Conservation (phyloP, 2,888 invertebrate genomes). For the Microctonus aethiopoides region DNA sequence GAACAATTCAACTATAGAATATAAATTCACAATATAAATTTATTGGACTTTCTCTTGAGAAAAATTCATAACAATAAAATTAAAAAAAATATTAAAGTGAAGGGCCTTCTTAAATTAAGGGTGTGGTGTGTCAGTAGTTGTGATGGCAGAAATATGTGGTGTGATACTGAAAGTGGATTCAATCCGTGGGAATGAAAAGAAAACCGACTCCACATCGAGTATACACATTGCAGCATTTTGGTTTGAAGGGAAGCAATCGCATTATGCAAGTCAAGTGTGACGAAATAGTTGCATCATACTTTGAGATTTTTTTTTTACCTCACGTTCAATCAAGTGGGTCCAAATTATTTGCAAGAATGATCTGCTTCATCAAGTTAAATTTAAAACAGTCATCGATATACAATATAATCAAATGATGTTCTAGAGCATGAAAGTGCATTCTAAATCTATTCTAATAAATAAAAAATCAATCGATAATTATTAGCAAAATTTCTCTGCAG, state of each 20-base stretch:
- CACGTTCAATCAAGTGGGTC: background rate
- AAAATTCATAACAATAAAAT: background rate
- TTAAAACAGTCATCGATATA: conserved; percentile 2
- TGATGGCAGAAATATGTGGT: background rate
- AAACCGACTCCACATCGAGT: conserved; percentile 25
- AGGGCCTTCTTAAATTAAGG: conserved; percentile 9
- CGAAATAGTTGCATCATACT: conserved; percentile 32
- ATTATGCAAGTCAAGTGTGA: conserved; percentile 34
- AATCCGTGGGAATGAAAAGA: conserved; percentile 28
- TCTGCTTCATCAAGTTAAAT: conserved; percentile 31
- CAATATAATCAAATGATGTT: conserved; percentile 26
- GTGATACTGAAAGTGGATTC: background rate
- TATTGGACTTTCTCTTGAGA: background rate
- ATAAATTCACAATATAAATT: background rate
- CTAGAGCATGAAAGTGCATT: conserved; percentile 18
- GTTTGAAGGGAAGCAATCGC: conserved; percentile 25
- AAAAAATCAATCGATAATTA: too few species aligned
- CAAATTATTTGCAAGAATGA: conserved; percentile 23
- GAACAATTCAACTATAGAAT: background rate
- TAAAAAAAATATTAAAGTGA: background rate
- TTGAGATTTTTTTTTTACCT: background rate
- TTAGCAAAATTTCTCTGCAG: too few species aligned
- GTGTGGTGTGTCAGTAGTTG: conserved; percentile 8
- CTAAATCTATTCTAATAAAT: conserved; percentile 9
- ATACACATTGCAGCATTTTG: background rate